These are phyloP conservation scores for Loriculus beryllinus DNA, from an alignment of 2,797 vertebrate genomes.

Conservation along the genomic window DNA sequence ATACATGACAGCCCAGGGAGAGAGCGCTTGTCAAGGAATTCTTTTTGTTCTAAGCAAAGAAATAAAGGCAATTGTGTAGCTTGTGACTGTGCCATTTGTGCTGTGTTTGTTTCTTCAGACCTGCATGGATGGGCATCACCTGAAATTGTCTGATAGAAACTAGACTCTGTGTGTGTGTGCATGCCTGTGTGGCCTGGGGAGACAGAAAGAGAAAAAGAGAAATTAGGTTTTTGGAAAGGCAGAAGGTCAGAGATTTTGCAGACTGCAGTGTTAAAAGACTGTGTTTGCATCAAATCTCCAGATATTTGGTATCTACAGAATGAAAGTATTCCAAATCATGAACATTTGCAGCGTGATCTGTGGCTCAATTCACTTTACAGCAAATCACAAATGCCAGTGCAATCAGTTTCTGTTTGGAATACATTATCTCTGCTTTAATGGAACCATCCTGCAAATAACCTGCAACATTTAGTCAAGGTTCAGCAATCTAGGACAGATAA, in stretches of 20 bases:
- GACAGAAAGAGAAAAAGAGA: background rate
- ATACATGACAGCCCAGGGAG: background rate
- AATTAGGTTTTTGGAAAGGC: background rate
- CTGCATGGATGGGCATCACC: background rate
- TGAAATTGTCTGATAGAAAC: background rate
- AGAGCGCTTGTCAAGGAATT: background rate
- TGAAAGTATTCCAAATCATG: constrained; percentile 18
- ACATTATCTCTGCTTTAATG: constrained; percentile 22
- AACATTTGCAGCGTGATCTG: constrained; percentile 21
- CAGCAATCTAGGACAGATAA: constrained; percentile 1
- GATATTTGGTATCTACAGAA: constrained; percentile 19
- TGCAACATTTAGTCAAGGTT: constrained; percentile 24
- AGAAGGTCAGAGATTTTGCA: constrained; percentile 9
- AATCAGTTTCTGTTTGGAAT: constrained; percentile 31
- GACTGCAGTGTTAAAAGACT: background rate
- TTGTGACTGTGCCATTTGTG: background rate
- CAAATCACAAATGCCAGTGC: constrained; percentile 17
- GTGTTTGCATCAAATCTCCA: constrained; percentile 36
- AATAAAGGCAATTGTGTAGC: background rate
- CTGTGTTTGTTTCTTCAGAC: background rate
- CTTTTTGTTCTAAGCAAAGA: background rate
- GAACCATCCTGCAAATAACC: constrained; percentile 15
- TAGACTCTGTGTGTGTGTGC: background rate
- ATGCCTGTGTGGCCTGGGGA: background rate
- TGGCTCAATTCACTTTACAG: constrained; percentile 5